Evolutionary conservation across 2,888 invertebrate species (phyloP).

Genomic region (Drosophila melanocephala): DNA sequence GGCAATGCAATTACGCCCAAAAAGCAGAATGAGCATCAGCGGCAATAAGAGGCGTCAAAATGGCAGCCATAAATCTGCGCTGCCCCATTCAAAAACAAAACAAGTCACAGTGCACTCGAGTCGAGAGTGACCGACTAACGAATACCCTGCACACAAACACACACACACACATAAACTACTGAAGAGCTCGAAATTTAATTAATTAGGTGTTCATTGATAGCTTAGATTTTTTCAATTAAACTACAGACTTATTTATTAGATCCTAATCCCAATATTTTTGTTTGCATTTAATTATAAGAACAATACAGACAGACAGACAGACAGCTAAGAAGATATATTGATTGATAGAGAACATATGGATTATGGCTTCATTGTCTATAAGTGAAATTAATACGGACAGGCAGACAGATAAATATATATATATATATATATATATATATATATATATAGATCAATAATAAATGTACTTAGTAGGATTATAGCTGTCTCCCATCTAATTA

Average conservation of each 20-base stretch:
- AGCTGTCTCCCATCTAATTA: no score
- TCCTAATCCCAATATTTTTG: fast-evolving
- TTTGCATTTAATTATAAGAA: not conserved
- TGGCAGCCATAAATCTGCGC: conserved; percentile 74
- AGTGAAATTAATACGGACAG: not conserved
- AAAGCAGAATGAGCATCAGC: conserved; percentile 25
- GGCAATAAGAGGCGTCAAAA: conserved; percentile 65
- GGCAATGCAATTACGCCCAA: conserved; percentile 76
- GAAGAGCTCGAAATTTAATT: not conserved
- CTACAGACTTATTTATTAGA: not conserved
- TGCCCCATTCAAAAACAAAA: conserved; percentile 37
- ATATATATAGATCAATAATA: not conserved
- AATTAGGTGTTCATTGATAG: not conserved
- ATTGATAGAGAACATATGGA: not conserved
- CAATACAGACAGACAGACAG: no score
- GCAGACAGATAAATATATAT: not conserved
- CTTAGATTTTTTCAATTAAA: not conserved
- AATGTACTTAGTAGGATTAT: not conserved
- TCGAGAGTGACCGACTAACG: not conserved
- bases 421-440: not conserved
- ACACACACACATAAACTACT: not conserved
- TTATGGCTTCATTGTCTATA: not conserved
- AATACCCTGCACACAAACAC: not conserved
- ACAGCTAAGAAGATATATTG: not conserved
- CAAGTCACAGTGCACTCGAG: not conserved